phyloP scores from a whole-genome alignment of 2,113 vertebrate species.

The Cygnus buccinator region DNA sequence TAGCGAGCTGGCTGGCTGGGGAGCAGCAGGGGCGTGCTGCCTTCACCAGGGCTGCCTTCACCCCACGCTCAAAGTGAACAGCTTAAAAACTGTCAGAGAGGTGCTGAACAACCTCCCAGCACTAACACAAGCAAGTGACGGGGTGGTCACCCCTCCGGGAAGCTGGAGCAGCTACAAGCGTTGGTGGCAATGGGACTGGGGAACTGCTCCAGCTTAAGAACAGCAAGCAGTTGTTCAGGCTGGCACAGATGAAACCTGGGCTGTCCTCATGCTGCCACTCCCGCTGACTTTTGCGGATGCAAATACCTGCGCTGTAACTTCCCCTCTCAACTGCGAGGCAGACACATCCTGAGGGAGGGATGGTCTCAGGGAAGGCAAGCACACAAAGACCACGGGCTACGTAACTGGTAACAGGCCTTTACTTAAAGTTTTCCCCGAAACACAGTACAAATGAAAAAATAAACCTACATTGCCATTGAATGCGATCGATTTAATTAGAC shows the following conservation, averaged over 20 bases:
- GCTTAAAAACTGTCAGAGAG: not conserved
- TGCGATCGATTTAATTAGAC: not conserved
- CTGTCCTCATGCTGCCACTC: fast-evolving
- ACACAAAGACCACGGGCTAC: not conserved
- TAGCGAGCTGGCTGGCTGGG: not conserved
- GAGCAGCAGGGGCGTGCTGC: not conserved
- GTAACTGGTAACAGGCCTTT: not conserved
- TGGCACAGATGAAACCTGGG: not conserved
- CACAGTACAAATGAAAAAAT: not conserved
- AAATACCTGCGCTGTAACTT: fast-evolving
- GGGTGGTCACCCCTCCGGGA: not conserved
- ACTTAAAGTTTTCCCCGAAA: not conserved
- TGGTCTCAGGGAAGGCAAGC: not conserved
- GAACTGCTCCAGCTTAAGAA: not conserved
- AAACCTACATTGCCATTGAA: not conserved
- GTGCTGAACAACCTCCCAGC: not conserved
- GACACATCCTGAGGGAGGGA: fast-evolving
- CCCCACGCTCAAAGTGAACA: fast-evolving
- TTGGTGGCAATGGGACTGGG: not conserved
- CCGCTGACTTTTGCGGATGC: not conserved
- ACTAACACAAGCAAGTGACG: not conserved
- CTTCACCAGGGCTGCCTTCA: not conserved
- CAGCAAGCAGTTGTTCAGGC: too few relatives aligned
- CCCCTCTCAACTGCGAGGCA: not conserved
- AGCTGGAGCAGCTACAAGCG: too few relatives aligned